Base-by-base conservation (phyloP, 2,797 vertebrate species). In the Erpetoichthys calabaricus region DNA sequence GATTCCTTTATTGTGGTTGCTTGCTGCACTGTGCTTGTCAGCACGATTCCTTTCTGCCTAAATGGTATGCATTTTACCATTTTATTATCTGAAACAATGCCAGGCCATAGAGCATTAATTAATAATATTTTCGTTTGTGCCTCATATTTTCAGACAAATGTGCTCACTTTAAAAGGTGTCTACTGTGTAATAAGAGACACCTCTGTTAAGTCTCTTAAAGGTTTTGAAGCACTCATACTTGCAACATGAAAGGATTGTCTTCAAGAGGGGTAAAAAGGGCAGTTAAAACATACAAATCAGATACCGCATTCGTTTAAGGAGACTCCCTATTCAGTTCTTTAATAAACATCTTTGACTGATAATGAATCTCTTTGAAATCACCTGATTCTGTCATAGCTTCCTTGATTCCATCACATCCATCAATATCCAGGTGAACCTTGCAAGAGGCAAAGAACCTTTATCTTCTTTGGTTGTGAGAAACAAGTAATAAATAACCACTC, bases 31-130 rank as follows among this genome's bases (percentile, higher is more conserved):
- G 73, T 67, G 77, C 75, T 81, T 83, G 83, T 84, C 80, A 78
- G 69, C 68, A 69, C 79, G 79, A 83, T 84, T 83, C 79, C 72
- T 76, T 84, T 80, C 80, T 66, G 66, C 80, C 81, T 77, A 85
- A 85, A 77, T 80, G 77, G 69, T 66, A 75, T 73, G 70, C 78
- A 80, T 86, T 84, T 86, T 86, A 73, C 81, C 80, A 75, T 75
- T 84, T 87, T 88, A 86, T 88, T 88, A 87, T 90, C 87, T 83
- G 85, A 80, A 73, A 84, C 81, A 87, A 86, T 78, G 73, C 79
- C 85, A 88, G 80, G 78, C 82, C 89, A 88, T 73, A 70, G 86
- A 92, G 89, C 88, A 86, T 89, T 93, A 88, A 96, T 94, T 92
- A 96, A 91, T 77, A 84, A 83, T 67, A 66, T 73, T 65, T 73